Evolutionary conservation across 2,113 vertebrate species (phyloP).

Genomic region (Lonchura striata): DNA sequence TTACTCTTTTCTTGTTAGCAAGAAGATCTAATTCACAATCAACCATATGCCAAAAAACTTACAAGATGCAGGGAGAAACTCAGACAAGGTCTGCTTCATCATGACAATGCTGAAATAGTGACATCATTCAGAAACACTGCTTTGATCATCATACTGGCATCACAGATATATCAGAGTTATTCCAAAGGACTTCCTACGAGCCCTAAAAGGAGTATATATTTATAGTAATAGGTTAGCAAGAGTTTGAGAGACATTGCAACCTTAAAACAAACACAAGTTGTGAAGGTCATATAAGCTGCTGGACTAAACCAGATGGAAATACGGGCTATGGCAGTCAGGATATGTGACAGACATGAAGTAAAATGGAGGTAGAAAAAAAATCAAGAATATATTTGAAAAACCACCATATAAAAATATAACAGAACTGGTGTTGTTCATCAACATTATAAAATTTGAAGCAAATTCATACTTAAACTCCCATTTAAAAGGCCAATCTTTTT

Average conservation of each 20-base stretch:
- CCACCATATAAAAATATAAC: not conserved
- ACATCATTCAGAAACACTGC: not conserved
- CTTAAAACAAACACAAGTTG: not conserved
- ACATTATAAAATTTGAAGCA: constrained; percentile 13
- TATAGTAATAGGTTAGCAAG: not conserved
- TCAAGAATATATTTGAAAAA: not conserved
- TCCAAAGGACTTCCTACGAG: not conserved
- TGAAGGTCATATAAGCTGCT: not conserved
- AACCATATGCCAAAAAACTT: not conserved
- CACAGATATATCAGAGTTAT: not conserved
- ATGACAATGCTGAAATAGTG: not conserved
- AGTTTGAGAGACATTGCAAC: not conserved
- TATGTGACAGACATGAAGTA: not conserved
- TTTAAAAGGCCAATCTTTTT: constrained; percentile 8
- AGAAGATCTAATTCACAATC: not conserved
- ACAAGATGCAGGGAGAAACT: not conserved
- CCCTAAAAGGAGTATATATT: not conserved
- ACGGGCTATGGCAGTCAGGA: not conserved
- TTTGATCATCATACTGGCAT: not conserved
- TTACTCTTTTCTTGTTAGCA: not conserved
- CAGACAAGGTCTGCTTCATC: not conserved
- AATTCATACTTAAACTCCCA: not conserved
- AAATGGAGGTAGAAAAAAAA: not conserved
- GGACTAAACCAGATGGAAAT: not conserved
- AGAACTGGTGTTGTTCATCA: not conserved